phyloP scores from a whole-genome alignment of 2,797 vertebrate species.

The Phaenicophaeus curvirostris region DNA sequence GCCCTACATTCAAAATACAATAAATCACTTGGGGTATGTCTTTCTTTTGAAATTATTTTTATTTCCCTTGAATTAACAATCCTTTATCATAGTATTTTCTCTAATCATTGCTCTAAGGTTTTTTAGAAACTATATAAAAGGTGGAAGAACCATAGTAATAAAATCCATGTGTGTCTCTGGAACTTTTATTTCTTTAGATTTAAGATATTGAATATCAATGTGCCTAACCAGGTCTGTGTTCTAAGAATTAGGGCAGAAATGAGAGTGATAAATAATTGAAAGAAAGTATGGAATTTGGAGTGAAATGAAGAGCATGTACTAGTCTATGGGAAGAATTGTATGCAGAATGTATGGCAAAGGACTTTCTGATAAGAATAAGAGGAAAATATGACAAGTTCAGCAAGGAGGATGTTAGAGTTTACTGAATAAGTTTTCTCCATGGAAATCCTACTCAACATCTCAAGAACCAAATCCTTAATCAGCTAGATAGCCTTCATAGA shows the following conservation, averaged over 20 bases:
- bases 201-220: not conserved
- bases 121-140: not conserved
- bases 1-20: not conserved
- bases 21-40: not conserved
- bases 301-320: not conserved
- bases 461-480: not conserved
- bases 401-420: not conserved
- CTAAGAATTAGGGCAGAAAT: not conserved
- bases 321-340: not conserved
- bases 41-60: not conserved
- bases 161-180: not conserved
- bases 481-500: not conserved
- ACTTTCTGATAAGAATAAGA: not conserved
- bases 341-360: not conserved
- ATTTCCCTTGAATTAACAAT: not conserved
- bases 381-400: not conserved
- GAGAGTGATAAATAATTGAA: not conserved
- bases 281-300: not conserved
- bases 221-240: not conserved
- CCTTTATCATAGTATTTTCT: not conserved
- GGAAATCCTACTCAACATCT: not conserved
- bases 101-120: not conserved
- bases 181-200: not conserved
- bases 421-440: not conserved
- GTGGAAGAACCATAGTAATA: not conserved